Evolutionary conservation across 2,888 invertebrate species (phyloP).

Genomic region (Lithophane ornitopus): DNA sequence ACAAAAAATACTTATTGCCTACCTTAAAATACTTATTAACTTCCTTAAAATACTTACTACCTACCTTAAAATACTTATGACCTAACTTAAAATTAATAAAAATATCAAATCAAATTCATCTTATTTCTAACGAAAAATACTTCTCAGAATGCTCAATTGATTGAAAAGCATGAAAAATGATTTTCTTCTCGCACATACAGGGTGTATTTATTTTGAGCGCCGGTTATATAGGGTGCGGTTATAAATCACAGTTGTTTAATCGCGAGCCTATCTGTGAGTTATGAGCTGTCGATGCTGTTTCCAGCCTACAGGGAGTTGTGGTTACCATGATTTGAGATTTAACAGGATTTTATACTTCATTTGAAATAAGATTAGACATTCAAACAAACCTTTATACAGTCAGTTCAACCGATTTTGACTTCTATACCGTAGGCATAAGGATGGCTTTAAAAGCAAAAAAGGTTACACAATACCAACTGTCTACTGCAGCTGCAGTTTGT

Average conservation of each 20-base stretch:
- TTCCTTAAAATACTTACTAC: too few relatives aligned
- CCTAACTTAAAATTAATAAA: neutral
- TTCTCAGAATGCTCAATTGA: conserved; percentile 1
- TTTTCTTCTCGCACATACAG: conserved; percentile 20
- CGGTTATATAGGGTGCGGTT: conserved; percentile 28
- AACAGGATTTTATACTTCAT: neutral
- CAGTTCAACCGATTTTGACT: too few relatives aligned
- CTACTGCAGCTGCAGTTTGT: too few relatives aligned
- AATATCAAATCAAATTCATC: neutral
- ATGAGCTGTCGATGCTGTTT: conserved; percentile 67
- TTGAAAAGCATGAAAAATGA: conserved; percentile 45
- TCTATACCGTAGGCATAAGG: too few relatives aligned
- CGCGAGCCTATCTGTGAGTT: conserved; percentile 67
- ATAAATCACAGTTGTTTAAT: conserved; percentile 70
- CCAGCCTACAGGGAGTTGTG: conserved; percentile 23
- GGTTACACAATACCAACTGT: too few relatives aligned
- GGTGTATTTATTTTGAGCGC: conserved; percentile 35
- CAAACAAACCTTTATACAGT: too few relatives aligned
- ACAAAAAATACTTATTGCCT: neutral
- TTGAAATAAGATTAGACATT: too few relatives aligned
- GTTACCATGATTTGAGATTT: conserved; percentile 12
- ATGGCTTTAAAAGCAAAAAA: too few relatives aligned
- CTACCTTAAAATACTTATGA: neutral
- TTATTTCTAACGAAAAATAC: conserved; percentile 1
- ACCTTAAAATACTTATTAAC: neutral